A percentile compares a stretch with the other conserved stretches of the same genome.
phyloP scores from a whole-genome alignment of 92 coral and sea anemone genomes.

The Porites evermanni region DNA sequence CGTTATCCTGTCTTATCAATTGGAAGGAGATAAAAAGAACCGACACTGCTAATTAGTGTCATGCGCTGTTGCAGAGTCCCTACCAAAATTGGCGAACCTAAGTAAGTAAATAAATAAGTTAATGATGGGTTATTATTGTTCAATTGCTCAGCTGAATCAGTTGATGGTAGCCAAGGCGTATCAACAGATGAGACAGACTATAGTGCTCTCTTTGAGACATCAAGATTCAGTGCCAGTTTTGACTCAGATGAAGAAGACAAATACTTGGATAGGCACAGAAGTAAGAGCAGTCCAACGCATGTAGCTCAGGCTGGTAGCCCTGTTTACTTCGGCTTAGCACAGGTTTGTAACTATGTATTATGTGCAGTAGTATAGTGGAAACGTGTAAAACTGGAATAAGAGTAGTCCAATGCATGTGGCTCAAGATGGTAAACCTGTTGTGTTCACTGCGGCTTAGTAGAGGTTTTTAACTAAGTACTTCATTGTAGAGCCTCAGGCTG shows the following conservation, averaged over 20 bases:
- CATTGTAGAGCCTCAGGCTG: slow-evolving; percentile 46
- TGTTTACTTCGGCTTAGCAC: slow-evolving; percentile 91
- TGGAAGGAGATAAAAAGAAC: no score
- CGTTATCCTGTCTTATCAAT: no score
- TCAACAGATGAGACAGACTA: slow-evolving; percentile 87
- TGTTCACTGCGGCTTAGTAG: slow-evolving; percentile 87
- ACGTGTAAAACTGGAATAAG: slow-evolving; percentile 6
- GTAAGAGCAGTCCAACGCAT: slow-evolving; percentile 74
- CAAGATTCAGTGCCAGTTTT: slow-evolving; percentile 38
- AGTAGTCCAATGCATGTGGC: slow-evolving; percentile 76
- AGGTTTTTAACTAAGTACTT: slow-evolving; percentile 56
- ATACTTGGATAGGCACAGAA: slow-evolving; percentile 36
- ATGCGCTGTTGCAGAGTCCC: no score
- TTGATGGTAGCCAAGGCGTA: slow-evolving; percentile 44
- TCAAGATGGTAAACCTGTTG: slow-evolving; percentile 64
- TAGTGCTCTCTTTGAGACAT: slow-evolving; percentile 87
- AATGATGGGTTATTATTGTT: neutral
- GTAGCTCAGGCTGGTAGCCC: slow-evolving; percentile 74
- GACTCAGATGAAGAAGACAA: slow-evolving; percentile 77
- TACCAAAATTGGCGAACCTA: no score
- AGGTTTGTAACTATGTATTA: slow-evolving; percentile 56
- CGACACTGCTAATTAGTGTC: no score
- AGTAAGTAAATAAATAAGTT: no score
- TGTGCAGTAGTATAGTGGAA: neutral
- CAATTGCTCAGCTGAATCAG: slow-evolving; percentile 21